Conservation (phyloP, 2,113 vertebrate genomes). For the Ceyx margarethae region DNA sequence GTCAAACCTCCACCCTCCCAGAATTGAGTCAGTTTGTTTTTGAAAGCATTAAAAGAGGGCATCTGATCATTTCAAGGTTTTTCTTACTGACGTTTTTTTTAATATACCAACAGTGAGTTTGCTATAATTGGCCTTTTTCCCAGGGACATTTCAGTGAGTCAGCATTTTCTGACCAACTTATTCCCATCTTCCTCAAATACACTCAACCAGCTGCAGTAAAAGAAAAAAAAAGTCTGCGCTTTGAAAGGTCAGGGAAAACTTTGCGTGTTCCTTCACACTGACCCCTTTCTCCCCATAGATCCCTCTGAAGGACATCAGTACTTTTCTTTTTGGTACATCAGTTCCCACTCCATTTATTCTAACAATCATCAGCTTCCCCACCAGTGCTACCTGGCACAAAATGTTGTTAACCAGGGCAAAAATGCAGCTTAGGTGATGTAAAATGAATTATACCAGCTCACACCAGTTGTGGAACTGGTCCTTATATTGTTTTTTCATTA, state of each 20-base stretch:
- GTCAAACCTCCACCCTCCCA: neutral
- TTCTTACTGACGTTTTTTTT: neutral
- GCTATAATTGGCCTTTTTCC: constrained; percentile 4
- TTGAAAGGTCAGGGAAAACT: neutral
- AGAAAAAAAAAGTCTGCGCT: neutral
- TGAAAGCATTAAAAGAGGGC: neutral
- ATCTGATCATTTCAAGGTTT: neutral
- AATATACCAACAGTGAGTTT: rapidly evolving
- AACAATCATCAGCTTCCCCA: neutral
- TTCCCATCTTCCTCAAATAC: neutral
- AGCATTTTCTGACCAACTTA: constrained; percentile 5
- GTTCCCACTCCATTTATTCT: neutral
- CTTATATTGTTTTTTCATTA: rapidly evolving
- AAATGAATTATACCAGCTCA: neutral
- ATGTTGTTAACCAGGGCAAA: neutral
- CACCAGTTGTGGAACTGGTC: neutral
- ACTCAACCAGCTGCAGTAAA: neutral
- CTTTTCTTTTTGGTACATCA: neutral
- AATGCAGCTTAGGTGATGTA: neutral
- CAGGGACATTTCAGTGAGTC: neutral
- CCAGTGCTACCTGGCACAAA: neutral
- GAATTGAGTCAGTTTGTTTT: neutral
- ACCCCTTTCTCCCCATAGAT: neutral
- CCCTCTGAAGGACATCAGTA: neutral
- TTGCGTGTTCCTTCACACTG: neutral